Evolutionary conservation across 2,888 invertebrate genomes (phyloP).

Genomic region (Acrobeloides nanus): DNA sequence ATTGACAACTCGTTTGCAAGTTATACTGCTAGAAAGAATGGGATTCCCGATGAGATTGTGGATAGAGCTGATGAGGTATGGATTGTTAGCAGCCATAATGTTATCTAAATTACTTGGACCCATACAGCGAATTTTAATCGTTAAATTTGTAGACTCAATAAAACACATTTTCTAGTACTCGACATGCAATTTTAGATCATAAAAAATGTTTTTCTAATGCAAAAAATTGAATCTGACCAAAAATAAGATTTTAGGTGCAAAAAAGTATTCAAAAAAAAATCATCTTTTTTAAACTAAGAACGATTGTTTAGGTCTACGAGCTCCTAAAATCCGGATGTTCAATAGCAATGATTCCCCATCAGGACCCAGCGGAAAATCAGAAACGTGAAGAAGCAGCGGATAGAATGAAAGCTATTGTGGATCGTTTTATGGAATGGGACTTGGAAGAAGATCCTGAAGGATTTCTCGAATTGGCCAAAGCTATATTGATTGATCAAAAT

Average conservation of each 20-base stretch:
- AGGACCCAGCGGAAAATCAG: conserved; percentile 15
- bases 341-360: conserved; percentile 6
- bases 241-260: no score
- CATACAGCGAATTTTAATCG: no score
- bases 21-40: conserved; percentile 63
- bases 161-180: no score
- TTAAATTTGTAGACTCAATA: no score
- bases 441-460: conserved; percentile 18
- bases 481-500: not conserved
- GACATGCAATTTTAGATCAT: no score
- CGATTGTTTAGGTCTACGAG: conserved; percentile 11
- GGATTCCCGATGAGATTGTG: conserved; percentile 60
- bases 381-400: conserved; percentile 1
- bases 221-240: no score
- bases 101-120: not conserved
- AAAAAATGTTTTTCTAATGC: no score
- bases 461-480: conserved; percentile 16
- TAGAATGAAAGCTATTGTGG: conserved; percentile 13
- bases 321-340: conserved; percentile 12
- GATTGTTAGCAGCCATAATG: not conserved
- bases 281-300: no score
- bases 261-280: no score
- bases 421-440: conserved; percentile 13
- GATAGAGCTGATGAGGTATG: conserved; percentile 57
- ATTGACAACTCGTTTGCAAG: conserved; percentile 65